Evolutionary conservation across 2,797 vertebrate genomes (phyloP).

Genomic region (Enteromius unitaeniatus): DNA sequence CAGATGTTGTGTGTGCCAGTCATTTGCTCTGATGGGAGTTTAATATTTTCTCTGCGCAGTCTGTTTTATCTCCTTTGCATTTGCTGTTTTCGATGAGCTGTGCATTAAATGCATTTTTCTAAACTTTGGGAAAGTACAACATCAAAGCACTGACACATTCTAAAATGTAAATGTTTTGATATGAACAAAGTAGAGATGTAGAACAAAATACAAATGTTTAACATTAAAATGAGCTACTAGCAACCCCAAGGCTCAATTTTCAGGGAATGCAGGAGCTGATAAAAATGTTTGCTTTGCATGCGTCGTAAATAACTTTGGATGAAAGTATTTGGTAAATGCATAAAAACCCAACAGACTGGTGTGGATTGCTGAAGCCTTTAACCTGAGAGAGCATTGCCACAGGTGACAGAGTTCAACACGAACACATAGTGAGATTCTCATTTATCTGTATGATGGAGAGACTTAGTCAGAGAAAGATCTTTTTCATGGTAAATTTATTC

Average conservation of each 20-base stretch:
- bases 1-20: background rate
- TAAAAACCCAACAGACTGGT: background rate
- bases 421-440: background rate
- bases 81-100: background rate
- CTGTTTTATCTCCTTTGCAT: background rate
- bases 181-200: background rate
- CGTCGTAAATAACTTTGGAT: background rate
- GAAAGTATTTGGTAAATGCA: background rate
- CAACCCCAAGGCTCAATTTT: background rate
- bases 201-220: background rate
- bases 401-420: background rate
- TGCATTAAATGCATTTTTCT: background rate
- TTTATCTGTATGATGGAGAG: slow-evolving; percentile 3
- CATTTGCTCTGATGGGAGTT: slow-evolving; percentile 16
- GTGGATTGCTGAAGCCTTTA: background rate
- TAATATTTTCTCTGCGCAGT: background rate
- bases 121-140: background rate
- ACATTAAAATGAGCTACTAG: background rate
- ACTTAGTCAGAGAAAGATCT: slow-evolving; percentile 5
- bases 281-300: background rate
- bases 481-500: slow-evolving; percentile 20
- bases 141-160: background rate
- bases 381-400: background rate
- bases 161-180: background rate
- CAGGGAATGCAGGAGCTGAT: background rate